Evolutionary conservation across 2,888 invertebrate genomes (phyloP), one percentile per base, ranked within the genome.

Genomic region (Mellilla xanthometata): DNA sequence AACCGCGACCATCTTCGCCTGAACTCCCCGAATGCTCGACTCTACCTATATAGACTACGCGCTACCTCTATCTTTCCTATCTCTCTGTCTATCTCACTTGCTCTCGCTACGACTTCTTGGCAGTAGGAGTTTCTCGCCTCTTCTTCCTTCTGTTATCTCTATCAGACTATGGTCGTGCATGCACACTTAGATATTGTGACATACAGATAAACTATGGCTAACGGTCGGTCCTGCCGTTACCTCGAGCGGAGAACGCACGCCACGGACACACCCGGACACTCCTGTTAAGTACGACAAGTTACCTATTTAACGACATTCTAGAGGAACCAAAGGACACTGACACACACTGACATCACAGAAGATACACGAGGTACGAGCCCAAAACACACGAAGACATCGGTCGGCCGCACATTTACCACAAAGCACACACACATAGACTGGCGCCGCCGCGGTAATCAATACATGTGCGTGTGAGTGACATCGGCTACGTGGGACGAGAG

Each of bases 381-480:
- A 59, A n/a, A n/a, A 80, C 77, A 85, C 79, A 83, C 80, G 81
- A 68, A 65, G 72, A 69, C 60, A 72, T 55, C 67, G 74, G 7
- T 5, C 8, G 4, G 73, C 60, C 75, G 76, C 72, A 76, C 78
- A 78, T 76, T 66, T 65, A 68, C 76, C 67, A 68, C 72, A 60
- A 79, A 77, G 81, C 81, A 81, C 83, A 84, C 81, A 84, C 74
- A 82, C 77, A 75, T 58, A 78, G 79, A 81, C 78, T 79, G 80
- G 81, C 83, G 87, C 84, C 86, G 82, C 90, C 91, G 84, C 83
- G 75, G 77, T 83, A 82, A 86, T 92, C 92, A 92, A 91, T 92
- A 92, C 92, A 92, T 92, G 92, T 92, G 92, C 89, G 89, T 92
- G 92, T 92, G 92, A 92, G 92, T 92, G 90, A 84, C 75, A 72